Evolutionary conservation across 2,113 vertebrate genomes (phyloP), one percentile per base, ranked within the genome.

Genomic region (Tragelaphus buxtoni): DNA sequence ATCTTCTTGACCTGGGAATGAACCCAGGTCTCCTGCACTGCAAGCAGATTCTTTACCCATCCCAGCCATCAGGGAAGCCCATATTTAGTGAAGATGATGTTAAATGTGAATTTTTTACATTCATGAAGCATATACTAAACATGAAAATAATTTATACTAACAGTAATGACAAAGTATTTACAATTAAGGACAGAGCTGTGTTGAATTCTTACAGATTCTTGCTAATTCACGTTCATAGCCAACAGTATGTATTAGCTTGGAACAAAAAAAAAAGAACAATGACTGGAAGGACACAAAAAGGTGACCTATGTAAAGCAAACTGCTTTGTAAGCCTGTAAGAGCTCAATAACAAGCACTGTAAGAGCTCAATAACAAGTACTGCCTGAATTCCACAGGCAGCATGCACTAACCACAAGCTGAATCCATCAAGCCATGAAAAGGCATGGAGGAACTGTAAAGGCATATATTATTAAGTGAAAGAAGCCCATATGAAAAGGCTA

Each of bases 81-180:
- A 42, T 74, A 12, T 26, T 42, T 84, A 84, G 55, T 60, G 55
- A 93, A 63, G 53, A 76, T 26, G 20, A 81, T 35, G 69, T 55
- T 80, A 93, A 95, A 49, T 39, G 56, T 42, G 42, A 94, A n/a
- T 18, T 74, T 93, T 97, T 93, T 39, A 76, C 30, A 82, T 49
- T 95, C 63, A 72, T 30, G 61, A 93, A 89, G 60, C 24, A 58
- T 80, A 55, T 6, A 16, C 12, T 89, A 86, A 97, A 91, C 3
- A 56, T 83, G 65, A 94, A 82, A 56, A 61, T 47, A 58, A 58
- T 49, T 88, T 88, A 91, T 1, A 35, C 14, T 26, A 61, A 84
- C 20, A n/a, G 14, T 45, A 49, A 65, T 65, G 12, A 32, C 5
- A 49, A 85, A 28, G 42, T 10, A 58, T 65, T 79, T 58, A 80